These are phyloP conservation scores for Timandra comae DNA, from an alignment of 2,888 invertebrate species.

Conservation along the genomic window DNA sequence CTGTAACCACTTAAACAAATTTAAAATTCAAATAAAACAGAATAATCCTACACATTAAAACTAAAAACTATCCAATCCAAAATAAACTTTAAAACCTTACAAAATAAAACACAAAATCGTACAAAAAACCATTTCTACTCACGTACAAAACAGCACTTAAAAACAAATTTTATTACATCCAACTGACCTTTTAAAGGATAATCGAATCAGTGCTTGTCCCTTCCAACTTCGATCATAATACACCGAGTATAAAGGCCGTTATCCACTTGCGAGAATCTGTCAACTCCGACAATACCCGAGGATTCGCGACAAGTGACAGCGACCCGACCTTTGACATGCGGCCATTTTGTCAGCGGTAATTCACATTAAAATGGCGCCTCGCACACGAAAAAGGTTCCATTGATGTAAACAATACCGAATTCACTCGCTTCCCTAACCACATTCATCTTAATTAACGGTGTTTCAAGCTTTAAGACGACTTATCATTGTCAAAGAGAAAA, in stretches of 20 bases:
- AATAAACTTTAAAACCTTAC: no score
- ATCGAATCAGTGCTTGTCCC: not conserved
- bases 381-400: slow-evolving; percentile 16
- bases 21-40: no score
- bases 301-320: slow-evolving; percentile 6
- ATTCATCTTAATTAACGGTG: slow-evolving; percentile 42
- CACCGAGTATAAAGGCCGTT: slow-evolving; percentile 18
- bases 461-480: slow-evolving; percentile 22
- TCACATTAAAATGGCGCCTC: slow-evolving; percentile 27
- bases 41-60: no score
- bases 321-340: slow-evolving; percentile 17
- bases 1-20: no score
- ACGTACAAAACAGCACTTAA: no score
- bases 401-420: slow-evolving; percentile 28
- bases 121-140: no score
- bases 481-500: slow-evolving; percentile 9
- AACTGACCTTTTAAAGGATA: not conserved
- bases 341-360: slow-evolving; percentile 37
- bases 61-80: no score
- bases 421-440: slow-evolving; percentile 11
- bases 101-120: no score
- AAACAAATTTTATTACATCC: not conserved
- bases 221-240: slow-evolving; percentile 23
- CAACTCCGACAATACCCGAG: slow-evolving; percentile 2
- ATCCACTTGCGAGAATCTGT: slow-evolving; percentile 12